These are phyloP conservation scores for Cinclus cinclus DNA, from an alignment of 2,113 vertebrate genomes.

Conservation along the genomic window DNA sequence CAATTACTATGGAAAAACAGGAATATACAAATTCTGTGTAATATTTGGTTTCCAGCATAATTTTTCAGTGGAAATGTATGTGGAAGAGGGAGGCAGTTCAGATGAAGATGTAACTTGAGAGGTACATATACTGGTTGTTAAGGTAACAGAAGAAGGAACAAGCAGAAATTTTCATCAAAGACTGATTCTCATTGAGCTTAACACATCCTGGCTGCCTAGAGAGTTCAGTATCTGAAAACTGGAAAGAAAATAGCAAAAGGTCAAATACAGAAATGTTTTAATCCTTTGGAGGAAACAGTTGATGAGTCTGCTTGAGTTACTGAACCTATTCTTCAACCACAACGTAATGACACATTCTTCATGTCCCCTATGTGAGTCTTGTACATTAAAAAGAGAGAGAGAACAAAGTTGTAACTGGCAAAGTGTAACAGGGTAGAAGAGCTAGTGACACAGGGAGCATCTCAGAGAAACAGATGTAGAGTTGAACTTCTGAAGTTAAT, in stretches of 20 bases:
- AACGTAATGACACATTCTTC: background rate
- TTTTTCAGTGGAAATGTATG: background rate
- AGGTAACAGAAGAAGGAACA: background rate
- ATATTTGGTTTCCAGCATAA: background rate
- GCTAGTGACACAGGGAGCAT: background rate
- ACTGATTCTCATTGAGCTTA: background rate
- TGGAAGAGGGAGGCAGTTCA: background rate
- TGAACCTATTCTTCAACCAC: background rate
- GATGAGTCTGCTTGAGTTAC: background rate
- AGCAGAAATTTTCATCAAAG: background rate
- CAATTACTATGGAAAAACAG: background rate
- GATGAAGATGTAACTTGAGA: background rate
- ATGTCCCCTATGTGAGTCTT: accelerated
- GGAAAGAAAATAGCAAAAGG: background rate
- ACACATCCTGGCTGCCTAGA: background rate
- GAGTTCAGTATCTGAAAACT: background rate
- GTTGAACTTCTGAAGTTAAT: background rate
- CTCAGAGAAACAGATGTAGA: background rate
- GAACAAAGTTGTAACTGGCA: background rate
- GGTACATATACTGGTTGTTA: background rate
- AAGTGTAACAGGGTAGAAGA: background rate
- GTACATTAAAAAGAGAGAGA: background rate
- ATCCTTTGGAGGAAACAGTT: background rate
- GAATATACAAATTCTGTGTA: background rate
- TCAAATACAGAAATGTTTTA: background rate